Base-by-base conservation (phyloP, 1,140 invertebrate species). In the Heterodera carotae region DNA sequence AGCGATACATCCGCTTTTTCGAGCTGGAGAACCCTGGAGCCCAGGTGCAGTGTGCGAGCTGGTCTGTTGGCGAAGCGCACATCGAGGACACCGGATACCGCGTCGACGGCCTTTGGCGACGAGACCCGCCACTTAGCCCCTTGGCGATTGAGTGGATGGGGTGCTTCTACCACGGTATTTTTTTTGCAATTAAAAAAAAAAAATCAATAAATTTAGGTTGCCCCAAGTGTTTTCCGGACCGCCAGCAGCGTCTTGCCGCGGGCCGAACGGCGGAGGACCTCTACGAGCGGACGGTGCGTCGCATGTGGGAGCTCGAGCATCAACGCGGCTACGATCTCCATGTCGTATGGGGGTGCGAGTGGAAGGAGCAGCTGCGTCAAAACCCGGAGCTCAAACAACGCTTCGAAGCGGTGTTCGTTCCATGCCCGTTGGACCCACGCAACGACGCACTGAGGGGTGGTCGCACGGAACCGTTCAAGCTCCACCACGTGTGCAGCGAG, bases 121-220 rank as follows among this genome's bases (percentile, higher is more conserved):
- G 59, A n/a, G 15, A 43, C 0, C 73, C 73, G 29, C 59, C 73
- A 6, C 53, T 33, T 66, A 5, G 73, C 10, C 59, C 73, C 1
- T 29, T 75, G 29, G 73, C 69, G 4, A 69, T 75, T n/a, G 73
- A 75, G 22, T 75, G 36, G 18, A 66, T 75, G 29, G 73, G 73
- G 3, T 75, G 69, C 29, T 71, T 34, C 25, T 71, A 72, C 15
- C 69, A 75, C 27, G 69, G 59, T 75, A 15, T 31, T 36, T 29
- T 31, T 12, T 12, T 8, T 8, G 6, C 39, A 43, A 43, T 43
- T 8, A 43, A 43, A 76, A 68, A 15, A 18, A 43, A 43, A 43
- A 3, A 36, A 27, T 74, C n/a, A n/a, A 31, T 64, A 18, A 7
- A 31, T 39, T 39, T 2, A 48, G 70, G 70, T n/a, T 72, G 70